phyloP scores from a whole-genome alignment of 2,797 vertebrate genomes.

The Fistularia commersonii region DNA sequence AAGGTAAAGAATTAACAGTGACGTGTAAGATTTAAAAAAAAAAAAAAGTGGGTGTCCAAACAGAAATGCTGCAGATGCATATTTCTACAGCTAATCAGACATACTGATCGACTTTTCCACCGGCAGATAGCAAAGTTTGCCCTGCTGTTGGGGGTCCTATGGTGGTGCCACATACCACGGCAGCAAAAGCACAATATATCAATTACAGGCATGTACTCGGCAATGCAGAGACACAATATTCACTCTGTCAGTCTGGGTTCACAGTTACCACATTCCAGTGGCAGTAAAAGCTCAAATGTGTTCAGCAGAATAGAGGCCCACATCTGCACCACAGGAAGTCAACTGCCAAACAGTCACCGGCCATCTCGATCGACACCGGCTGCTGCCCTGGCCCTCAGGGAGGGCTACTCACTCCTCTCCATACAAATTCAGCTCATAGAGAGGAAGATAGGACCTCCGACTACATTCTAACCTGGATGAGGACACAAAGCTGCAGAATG shows the following conservation, averaged over 20 bases:
- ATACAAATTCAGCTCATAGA: conserved; percentile 5
- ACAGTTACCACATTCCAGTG: conserved; percentile 37
- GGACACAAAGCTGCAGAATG: conserved; percentile 27
- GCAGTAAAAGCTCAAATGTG: conserved; percentile 27
- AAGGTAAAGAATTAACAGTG: not conserved
- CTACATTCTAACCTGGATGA: conserved; percentile 47
- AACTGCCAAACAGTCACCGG: conserved; percentile 43
- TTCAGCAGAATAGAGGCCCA: conserved; percentile 5
- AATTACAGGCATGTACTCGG: conserved; percentile 3
- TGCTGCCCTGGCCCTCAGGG: conserved; percentile 38
- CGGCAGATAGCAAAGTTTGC: conserved; percentile 1
- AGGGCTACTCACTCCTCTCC: conserved; percentile 17
- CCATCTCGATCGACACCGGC: conserved; percentile 31
- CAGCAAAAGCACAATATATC: conserved; percentile 4
- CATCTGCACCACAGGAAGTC: conserved; percentile 56
- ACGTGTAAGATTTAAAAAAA: not conserved
- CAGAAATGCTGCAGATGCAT: not conserved
- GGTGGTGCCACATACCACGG: not conserved
- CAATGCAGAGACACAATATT: conserved; percentile 16
- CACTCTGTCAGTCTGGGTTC: conserved; percentile 14
- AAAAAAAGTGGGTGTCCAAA: too few species aligned
- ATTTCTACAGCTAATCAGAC: not conserved
- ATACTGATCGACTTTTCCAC: conserved; percentile 9
- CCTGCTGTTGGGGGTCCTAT: too few species aligned
- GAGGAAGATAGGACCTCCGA: conserved; percentile 34